Percentiles rank a stretch among this genome's conserved stretches.
Conservation (phyloP, 2,888 invertebrate species). For the Torymus aiolomorphi region DNA sequence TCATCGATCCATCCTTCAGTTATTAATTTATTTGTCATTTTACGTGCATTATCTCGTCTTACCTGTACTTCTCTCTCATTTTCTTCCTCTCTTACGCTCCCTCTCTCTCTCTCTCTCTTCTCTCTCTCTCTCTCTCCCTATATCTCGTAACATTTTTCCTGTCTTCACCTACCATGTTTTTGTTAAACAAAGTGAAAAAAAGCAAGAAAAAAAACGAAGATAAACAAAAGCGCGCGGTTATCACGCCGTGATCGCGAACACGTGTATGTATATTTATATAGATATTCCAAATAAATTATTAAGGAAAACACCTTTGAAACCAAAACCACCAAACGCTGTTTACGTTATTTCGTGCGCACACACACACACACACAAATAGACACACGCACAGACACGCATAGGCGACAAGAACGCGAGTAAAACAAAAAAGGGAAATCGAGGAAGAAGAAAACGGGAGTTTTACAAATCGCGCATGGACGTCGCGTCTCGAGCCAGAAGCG, state of each 20-base stretch:
- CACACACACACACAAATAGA: too few relatives aligned
- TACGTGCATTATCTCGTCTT: constrained; percentile 5
- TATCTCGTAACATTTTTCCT: background rate
- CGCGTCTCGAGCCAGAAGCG: background rate
- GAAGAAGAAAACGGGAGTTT: constrained; percentile 11
- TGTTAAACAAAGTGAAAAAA: constrained; percentile 52
- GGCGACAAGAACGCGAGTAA: constrained; percentile 10
- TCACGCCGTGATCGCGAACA: constrained; percentile 44
- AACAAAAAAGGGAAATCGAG: constrained; percentile 46
- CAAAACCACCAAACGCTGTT: constrained; percentile 38
- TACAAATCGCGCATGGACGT: constrained; percentile 14
- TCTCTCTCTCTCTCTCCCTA: constrained; percentile 19
- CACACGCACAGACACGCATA: too few relatives aligned
- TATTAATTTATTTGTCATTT: constrained; percentile 49
- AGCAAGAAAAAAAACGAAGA: constrained; percentile 56
- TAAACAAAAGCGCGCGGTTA: constrained; percentile 43
- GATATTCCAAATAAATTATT: constrained; percentile 69
- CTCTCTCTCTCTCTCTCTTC: background rate
- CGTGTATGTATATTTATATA: constrained; percentile 68
- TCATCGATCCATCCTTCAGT: constrained; percentile 33
- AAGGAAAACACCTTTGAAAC: constrained; percentile 62
- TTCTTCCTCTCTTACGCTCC: constrained; percentile 6
- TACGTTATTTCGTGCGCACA: constrained; percentile 24
- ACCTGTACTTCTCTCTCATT: constrained; percentile 11
- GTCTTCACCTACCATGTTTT: background rate